Evolutionary conservation across 2,797 vertebrate genomes (phyloP).

Genomic region (Sebastes aleutianus): DNA sequence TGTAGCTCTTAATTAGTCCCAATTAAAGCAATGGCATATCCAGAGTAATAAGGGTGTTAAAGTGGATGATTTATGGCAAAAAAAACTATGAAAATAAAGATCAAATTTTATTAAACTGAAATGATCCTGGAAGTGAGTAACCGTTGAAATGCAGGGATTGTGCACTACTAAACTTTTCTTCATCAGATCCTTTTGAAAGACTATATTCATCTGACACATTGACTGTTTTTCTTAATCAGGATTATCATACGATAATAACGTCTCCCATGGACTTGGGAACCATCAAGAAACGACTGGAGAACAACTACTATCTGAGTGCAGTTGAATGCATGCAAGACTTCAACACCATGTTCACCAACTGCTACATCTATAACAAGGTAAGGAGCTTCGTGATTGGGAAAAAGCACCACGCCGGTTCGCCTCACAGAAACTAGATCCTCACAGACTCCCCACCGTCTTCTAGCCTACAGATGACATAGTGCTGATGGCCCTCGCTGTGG

Average conservation of each 20-base stretch:
- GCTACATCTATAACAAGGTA: slow-evolving; percentile 99
- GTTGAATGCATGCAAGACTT: slow-evolving; percentile 98
- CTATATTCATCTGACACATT: neutral
- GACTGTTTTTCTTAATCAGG: slow-evolving; percentile 74
- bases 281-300: slow-evolving; percentile 95
- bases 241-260: slow-evolving; percentile 96
- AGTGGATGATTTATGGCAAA: too few species aligned
- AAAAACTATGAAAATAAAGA: too few species aligned
- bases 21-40: neutral
- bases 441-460: neutral
- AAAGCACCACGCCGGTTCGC: accelerated
- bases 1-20: neutral
- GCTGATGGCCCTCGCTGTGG: slow-evolving; percentile 96
- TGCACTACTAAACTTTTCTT: neutral
- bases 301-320: slow-evolving; percentile 94
- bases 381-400: neutral
- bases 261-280: slow-evolving; percentile 98
- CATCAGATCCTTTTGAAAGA: neutral
- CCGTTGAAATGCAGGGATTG: neutral
- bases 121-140: neutral
- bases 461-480: slow-evolving; percentile 98
- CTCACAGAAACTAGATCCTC: neutral
- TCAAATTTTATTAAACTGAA: neutral
- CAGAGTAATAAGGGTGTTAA: too few species aligned
- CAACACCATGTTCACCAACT: slow-evolving; percentile 99